A percentile compares a stretch with the other conserved stretches of the same genome.
Evolutionary conservation across 2,113 vertebrate genomes (phyloP).

Genomic region (Entelurus aequoreus): DNA sequence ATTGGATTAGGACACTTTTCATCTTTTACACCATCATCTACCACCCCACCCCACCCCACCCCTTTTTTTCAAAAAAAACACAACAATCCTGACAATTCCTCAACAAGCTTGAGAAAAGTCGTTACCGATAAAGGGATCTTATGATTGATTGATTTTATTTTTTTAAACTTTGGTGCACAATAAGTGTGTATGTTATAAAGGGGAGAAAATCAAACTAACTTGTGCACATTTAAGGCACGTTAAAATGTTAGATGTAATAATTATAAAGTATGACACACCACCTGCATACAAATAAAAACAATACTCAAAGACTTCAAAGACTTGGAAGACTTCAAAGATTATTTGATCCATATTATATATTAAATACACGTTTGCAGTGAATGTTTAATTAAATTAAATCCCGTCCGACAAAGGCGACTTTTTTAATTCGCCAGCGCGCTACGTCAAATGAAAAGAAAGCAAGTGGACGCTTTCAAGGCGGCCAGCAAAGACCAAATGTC

Average conservation of each 20-base stretch:
- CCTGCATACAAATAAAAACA: too few species aligned
- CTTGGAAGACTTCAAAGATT: too few species aligned
- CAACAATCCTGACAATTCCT: neutral
- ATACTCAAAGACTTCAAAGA: too few species aligned
- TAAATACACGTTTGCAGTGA: too few species aligned
- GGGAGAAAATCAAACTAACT: too few species aligned
- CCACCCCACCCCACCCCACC: neutral
- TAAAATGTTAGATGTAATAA: too few species aligned
- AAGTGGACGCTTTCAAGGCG: neutral
- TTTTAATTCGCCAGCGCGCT: neutral
- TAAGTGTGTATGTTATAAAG: neutral
- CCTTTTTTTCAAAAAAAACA: too few species aligned
- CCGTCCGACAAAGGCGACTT: neutral
- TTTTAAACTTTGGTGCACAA: neutral
- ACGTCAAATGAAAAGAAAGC: neutral
- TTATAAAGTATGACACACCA: too few species aligned
- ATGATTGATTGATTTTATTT: neutral
- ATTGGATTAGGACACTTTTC: slow-evolving; percentile 64
- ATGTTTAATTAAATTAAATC: neutral
- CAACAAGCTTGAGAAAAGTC: slow-evolving; percentile 23
- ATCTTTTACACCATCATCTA: slow-evolving; percentile 37
- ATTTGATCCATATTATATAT: too few species aligned
- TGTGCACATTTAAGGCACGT: too few species aligned
- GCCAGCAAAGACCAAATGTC: too few species aligned
- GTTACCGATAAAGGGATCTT: neutral